Evolutionary conservation across 2,888 invertebrate species (phyloP), one percentile per base, ranked within the genome.

Genomic region (Ectemnius lituratus): DNA sequence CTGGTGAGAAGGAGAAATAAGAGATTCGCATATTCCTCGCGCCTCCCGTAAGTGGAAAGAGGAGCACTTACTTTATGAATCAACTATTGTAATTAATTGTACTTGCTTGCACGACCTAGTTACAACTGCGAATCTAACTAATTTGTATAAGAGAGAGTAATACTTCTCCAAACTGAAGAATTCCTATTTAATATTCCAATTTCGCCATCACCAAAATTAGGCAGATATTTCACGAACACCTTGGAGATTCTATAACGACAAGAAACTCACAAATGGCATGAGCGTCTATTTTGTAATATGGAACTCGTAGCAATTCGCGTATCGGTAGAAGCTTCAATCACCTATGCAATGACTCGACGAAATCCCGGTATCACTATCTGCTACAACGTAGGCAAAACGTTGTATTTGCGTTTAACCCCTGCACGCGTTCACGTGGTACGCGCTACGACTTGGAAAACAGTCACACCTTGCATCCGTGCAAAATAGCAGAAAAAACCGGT

Each of bases 371-470:
- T 37, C 37, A 37, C 37, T 37, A 6, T 37, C 11, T 37, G 8
- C 37, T 0, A 37, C 37, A 37, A 8, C 37, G 37, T 37, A 52
- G n/a, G 52, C 52, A 52, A 52, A 52, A 52, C 52, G 52, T 52
- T 16, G 37, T 37, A 52, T 52, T 13, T 16, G 14, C 52, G 52
- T 11, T 14, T 11, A 52, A 52, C 14, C 14, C 52, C 16, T 13
- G 52, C 52, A 13, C n/a, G 52, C 6, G 52, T 13, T 37, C 37
- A 37, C 37, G 11, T 37, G 11, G 37, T 37, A 37, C 37, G 11
- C 37, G 37, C 37, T 37, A 37, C 8, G n/a, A 52, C 8, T 52
- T 14, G 52, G n/a, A 18, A 61, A 61, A 61, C 46, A 61, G 46
- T 61, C 16, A 18, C 37, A 37, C 37, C 37, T 37, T 37, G 37